Evolutionary conservation across 2,888 invertebrate genomes (phyloP).

Genomic region (Malachius bipustulatus): DNA sequence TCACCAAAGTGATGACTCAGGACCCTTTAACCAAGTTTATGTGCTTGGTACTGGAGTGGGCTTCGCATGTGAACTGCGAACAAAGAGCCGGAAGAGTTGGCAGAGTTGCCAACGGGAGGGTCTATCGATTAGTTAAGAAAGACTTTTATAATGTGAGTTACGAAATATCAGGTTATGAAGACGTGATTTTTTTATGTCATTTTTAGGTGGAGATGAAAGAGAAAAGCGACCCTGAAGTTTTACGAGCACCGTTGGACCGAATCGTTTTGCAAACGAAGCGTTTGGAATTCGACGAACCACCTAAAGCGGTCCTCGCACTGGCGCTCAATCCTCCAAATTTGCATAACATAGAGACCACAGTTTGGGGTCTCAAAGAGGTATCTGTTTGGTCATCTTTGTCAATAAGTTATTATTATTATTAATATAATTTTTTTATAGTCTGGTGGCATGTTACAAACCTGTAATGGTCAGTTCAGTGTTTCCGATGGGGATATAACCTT

Average conservation of each 20-base stretch:
- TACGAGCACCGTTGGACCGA: slow-evolving; percentile 68
- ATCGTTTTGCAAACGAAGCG: slow-evolving; percentile 71
- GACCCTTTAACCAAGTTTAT: slow-evolving; percentile 70
- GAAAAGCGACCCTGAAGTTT: slow-evolving; percentile 61
- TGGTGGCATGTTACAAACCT: slow-evolving; percentile 62
- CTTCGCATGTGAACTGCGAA: slow-evolving; percentile 76
- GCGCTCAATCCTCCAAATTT: slow-evolving; percentile 82
- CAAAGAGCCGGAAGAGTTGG: slow-evolving; percentile 89
- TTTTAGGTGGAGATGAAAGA: slow-evolving; percentile 39
- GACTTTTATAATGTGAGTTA: slow-evolving; percentile 49
- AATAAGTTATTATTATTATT: slow-evolving; percentile 4
- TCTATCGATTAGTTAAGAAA: slow-evolving; percentile 66
- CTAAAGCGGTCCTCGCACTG: slow-evolving; percentile 63
- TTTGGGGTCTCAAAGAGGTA: slow-evolving; percentile 78
- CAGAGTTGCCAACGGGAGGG: slow-evolving; percentile 71
- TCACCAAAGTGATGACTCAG: slow-evolving; percentile 70
- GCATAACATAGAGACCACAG: slow-evolving; percentile 65
- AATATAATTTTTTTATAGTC: slow-evolving; percentile 40
- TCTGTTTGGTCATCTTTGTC: no score
- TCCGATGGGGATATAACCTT: slow-evolving; percentile 79
- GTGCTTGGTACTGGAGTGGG: slow-evolving; percentile 71
- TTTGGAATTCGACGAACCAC: slow-evolving; percentile 68
- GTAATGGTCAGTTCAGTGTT: slow-evolving; percentile 30
- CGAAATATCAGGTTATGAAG: no score
- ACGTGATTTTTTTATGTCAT: no score